Percentiles rank a stretch among this genome's conserved stretches.
phyloP scores from a whole-genome alignment of 2,113 vertebrate genomes.

The Paratilapia polleni region DNA sequence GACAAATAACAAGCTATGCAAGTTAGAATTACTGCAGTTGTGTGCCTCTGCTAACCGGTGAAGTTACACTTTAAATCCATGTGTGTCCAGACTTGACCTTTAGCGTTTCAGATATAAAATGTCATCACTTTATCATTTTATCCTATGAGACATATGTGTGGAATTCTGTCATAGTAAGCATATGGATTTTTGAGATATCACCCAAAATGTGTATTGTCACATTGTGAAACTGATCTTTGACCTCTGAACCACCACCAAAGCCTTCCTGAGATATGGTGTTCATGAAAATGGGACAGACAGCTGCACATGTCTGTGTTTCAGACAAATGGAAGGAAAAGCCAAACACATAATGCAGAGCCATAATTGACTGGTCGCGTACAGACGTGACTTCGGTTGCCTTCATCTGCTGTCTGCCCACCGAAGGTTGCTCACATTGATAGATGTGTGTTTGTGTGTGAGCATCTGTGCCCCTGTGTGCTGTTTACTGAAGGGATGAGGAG shows the following conservation, averaged over 20 bases:
- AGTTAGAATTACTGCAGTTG: neutral
- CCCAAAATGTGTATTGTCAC: neutral
- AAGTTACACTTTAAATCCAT: neutral
- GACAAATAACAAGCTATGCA: neutral
- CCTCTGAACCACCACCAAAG: neutral
- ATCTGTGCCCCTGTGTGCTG: slow-evolving; percentile 62
- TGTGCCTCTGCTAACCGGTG: neutral
- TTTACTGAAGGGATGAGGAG: slow-evolving; percentile 67
- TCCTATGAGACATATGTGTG: neutral
- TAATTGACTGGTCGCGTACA: slow-evolving; percentile 35
- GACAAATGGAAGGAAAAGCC: neutral
- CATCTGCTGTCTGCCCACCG: slow-evolving; percentile 58
- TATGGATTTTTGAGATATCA: slow-evolving; percentile 4
- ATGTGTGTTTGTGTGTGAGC: slow-evolving; percentile 58
- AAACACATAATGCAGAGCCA: neutral
- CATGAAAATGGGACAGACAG: neutral
- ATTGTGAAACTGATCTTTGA: neutral
- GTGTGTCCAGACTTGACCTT: neutral
- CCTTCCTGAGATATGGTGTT: neutral
- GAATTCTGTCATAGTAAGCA: neutral
- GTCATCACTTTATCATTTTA: neutral
- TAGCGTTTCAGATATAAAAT: neutral
- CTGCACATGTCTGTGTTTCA: neutral
- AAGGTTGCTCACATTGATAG: slow-evolving; percentile 53
- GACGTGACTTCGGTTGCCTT: slow-evolving; percentile 28